A percentile compares a stretch with the other conserved stretches of the same genome.
Evolutionary conservation across 2,888 invertebrate species (phyloP).

Genomic region (Dryomyza anilis): DNA sequence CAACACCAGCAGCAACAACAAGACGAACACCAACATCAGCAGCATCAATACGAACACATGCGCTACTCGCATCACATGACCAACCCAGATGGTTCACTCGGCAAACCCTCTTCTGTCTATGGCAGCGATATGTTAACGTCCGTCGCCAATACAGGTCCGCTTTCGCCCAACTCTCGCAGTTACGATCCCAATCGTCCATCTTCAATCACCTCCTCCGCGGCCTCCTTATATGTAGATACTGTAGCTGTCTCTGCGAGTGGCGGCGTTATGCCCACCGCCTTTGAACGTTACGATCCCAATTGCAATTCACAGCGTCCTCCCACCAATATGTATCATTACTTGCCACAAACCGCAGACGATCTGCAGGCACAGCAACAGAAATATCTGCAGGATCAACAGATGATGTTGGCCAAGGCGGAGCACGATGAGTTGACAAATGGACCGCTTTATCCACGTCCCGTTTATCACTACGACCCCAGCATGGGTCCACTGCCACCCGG

Average conservation of each 20-base stretch:
- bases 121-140: conserved; percentile 43
- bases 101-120: conserved; percentile 42
- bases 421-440: conserved; percentile 64
- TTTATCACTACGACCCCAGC: conserved; percentile 81
- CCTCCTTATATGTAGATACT: conserved; percentile 42
- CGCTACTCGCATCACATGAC: conserved; percentile 66
- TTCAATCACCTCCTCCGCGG: conserved; percentile 42
- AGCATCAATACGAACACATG: conserved; percentile 56
- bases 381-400: conserved; percentile 66
- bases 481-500: conserved; percentile 75
- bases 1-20: conserved; percentile 63
- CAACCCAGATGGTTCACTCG: conserved; percentile 59
- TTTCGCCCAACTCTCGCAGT: conserved; percentile 49
- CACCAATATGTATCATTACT: conserved; percentile 69
- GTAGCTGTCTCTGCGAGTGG: conserved; percentile 38
- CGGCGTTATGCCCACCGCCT: conserved; percentile 64
- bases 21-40: conserved; percentile 47
- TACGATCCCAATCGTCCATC: conserved; percentile 51
- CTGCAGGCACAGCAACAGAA: conserved; percentile 66
- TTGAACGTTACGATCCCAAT: conserved; percentile 70
- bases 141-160: conserved; percentile 44
- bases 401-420: conserved; percentile 72
- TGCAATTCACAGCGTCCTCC: conserved; percentile 60
- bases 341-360: conserved; percentile 65
- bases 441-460: conserved; percentile 79